Percentiles rank a stretch among this genome's conserved stretches.
These are phyloP conservation scores for Hiodon alosoides DNA, from an alignment of 2,113 vertebrate species.

Conservation along the genomic window DNA sequence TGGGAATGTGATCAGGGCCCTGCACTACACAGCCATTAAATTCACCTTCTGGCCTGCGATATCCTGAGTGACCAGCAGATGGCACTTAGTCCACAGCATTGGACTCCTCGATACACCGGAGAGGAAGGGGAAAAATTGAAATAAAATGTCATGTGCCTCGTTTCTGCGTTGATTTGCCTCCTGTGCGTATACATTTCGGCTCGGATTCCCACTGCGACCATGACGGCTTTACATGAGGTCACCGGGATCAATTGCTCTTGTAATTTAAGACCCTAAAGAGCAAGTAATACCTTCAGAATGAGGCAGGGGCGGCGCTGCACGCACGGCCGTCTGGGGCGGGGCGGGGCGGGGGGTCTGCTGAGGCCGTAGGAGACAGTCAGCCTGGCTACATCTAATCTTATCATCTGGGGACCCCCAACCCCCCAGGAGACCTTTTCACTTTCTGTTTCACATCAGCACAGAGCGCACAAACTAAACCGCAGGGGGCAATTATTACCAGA, in stretches of 20 bases:
- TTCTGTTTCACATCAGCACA: slow-evolving; percentile 72
- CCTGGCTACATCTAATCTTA: slow-evolving; percentile 91
- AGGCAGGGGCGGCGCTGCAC: slow-evolving; percentile 64
- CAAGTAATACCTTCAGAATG: slow-evolving; percentile 86
- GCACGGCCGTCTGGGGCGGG: slow-evolving; percentile 42
- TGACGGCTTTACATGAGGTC: slow-evolving; percentile 84
- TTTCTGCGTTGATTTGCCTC: slow-evolving; percentile 72
- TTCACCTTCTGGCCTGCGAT: not conserved
- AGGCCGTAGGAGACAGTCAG: slow-evolving; percentile 85
- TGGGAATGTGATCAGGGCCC: not conserved
- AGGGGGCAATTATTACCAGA: slow-evolving; percentile 20
- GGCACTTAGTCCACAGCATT: slow-evolving; percentile 52
- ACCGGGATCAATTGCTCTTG: slow-evolving; percentile 90
- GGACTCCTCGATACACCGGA: slow-evolving; percentile 17
- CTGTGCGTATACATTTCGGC: slow-evolving; percentile 79
- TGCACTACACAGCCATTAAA: not conserved
- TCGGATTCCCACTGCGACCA: slow-evolving; percentile 82
- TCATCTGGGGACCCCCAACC: slow-evolving; percentile 62
- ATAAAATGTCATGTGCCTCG: slow-evolving; percentile 46
- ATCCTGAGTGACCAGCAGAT: slow-evolving; percentile 50
- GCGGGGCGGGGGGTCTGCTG: slow-evolving; percentile 18
- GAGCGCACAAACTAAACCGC: not conserved
- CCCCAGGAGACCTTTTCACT: slow-evolving; percentile 63
- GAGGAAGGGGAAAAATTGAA: not conserved
- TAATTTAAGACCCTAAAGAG: slow-evolving; percentile 88